phyloP scores from a whole-genome alignment of 1,140 invertebrate species.

The Battus philenor region DNA sequence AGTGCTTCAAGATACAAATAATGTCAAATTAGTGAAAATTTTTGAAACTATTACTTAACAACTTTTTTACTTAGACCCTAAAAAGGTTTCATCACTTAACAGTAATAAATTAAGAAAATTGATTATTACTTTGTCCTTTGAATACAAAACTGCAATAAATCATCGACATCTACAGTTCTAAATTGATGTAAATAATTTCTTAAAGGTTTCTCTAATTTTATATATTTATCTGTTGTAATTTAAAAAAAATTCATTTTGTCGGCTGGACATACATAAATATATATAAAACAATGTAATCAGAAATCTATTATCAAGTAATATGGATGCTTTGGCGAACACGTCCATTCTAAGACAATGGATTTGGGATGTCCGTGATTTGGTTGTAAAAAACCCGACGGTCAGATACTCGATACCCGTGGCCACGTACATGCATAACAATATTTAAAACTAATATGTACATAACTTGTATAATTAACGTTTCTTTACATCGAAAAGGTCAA shows the following conservation, averaged over 20 bases:
- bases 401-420: conserved; percentile 17
- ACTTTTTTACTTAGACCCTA: conserved; percentile 32
- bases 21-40: conserved; percentile 34
- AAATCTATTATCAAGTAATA: no score
- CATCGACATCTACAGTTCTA: neutral
- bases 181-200: conserved; percentile 1
- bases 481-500: neutral
- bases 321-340: conserved; percentile 32
- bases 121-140: conserved; percentile 28
- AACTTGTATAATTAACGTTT: conserved; percentile 41
- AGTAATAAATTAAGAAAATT: conserved; percentile 46
- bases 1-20: conserved; percentile 63
- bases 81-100: conserved; percentile 32
- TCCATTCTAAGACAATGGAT: conserved; percentile 25
- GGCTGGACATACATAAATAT: no score
- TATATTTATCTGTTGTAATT: no score
- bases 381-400: conserved; percentile 18
- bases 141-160: conserved; percentile 6
- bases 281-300: no score
- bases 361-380: conserved; percentile 31
- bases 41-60: conserved; percentile 30
- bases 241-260: no score
- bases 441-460: conserved; percentile 66
- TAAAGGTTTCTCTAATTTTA: no score
- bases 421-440: conserved; percentile 35